Base-by-base conservation (phyloP, 1,140 invertebrate genomes). In the Bemisia tabaci region DNA sequence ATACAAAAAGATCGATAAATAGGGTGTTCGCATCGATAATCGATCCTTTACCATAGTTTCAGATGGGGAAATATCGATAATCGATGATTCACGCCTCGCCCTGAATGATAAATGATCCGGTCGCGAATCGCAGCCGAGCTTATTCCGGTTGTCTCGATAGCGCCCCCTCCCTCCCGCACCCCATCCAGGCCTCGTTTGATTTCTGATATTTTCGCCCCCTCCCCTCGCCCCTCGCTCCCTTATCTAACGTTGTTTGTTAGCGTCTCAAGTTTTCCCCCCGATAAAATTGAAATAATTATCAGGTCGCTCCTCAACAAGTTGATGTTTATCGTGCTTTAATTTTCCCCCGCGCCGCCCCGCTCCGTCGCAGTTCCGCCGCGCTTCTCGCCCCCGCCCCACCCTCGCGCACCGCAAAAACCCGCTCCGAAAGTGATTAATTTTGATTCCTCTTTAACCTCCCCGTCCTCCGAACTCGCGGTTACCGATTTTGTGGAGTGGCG, bases 221-320 rank as follows among this genome's bases (percentile, higher is more conserved):
- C 33, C 33, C 33, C 17, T 17, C 33, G 5, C 33, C 33, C 17
- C 33, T 17, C 33, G 5, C 33, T 48, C 33, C 33, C 33, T n/a
- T n/a, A n/a, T n/a, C n/a, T n/a, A n/a, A n/a, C n/a, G n/a, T n/a
- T n/a, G n/a, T n/a, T n/a, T n/a, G n/a, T n/a, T n/a, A n/a, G n/a
- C n/a, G n/a, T n/a, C n/a, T n/a, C n/a, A n/a, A n/a, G n/a, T n/a
- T n/a, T n/a, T n/a, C 17, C 17, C 17, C 33, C 17, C 33, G 33
- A 48, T 48, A 48, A 48, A 48, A 48, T 48, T 48, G 33, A 48
- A 48, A 48, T 48, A 48, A 48, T 48, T 48, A 48, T 48, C 33
- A 48, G 33, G 33, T 48, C 33, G 33, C 17, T 48, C 33, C 33
- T 48, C 33, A 48, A 48, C 33, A 48, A 48, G 33, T 48, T 48